Evolutionary conservation across 2,113 vertebrate species (phyloP).

Genomic region (Apistogramma diplotaenia): DNA sequence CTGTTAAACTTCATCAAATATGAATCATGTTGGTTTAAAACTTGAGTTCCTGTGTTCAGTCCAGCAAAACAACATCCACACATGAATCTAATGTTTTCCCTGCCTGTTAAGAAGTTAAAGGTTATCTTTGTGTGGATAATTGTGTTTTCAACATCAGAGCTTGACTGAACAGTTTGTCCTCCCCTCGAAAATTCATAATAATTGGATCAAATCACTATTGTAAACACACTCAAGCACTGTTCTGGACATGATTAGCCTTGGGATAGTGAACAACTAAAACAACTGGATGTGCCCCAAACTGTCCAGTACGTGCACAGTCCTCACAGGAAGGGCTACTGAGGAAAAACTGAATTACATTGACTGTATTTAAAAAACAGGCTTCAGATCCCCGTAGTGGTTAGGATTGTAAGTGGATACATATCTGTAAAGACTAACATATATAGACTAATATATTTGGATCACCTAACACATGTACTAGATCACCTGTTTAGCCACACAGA

Average conservation of each 20-base stretch:
- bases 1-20: conserved; percentile 3
- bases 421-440: conserved; percentile 70
- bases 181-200: conserved; percentile 8
- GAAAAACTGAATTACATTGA: neutral
- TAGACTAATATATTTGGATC: conserved; percentile 74
- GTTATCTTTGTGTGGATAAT: conserved; percentile 16
- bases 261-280: conserved; percentile 15
- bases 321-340: conserved; percentile 8
- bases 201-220: conserved; percentile 32
- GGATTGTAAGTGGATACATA: conserved; percentile 39
- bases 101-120: conserved; percentile 4
- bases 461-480: conserved; percentile 63
- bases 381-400: too few species aligned
- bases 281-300: conserved; percentile 10
- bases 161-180: conserved; percentile 1
- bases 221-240: conserved; percentile 10
- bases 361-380: neutral
- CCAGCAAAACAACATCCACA: conserved; percentile 16
- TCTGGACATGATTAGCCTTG: conserved; percentile 26
- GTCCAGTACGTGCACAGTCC: neutral
- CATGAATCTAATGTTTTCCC: conserved; percentile 3
- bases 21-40: conserved; percentile 16
- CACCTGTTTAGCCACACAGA: conserved; percentile 49
- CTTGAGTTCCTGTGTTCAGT: neutral
- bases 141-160: neutral